Evolutionary conservation across 1,140 invertebrate species (phyloP), one percentile per base, ranked within the genome.

Genomic region (Cryptotermes secundus): DNA sequence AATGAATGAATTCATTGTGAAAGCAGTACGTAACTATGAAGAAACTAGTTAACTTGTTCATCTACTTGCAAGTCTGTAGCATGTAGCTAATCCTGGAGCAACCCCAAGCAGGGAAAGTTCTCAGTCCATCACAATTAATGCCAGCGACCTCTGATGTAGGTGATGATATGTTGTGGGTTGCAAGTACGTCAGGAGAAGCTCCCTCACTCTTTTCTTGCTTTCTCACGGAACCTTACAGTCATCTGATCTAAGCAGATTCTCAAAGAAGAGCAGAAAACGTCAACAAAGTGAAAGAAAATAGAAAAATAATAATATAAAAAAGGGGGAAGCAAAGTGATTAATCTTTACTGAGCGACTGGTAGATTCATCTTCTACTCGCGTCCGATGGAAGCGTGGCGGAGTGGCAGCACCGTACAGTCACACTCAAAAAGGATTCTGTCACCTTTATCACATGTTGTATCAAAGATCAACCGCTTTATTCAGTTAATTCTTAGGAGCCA

Each of bases 241-340:
- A 72, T 72, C 59, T n/a, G 59, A 72, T 72, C 59, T 72, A 72
- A 72, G 59, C 59, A 72, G 59, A 72, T 72, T 72, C 59, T 72
- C 4, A 72, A 26, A 72, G 59, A 72, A 72, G 59, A 72, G 26
- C 26, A 72, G 59, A 72, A 72, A 72, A 72, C 59, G 59, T 72
- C 59, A 72, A 72, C 59, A 72, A 72, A 72, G n/a, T 72, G 59
- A 72, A 72, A 72, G 59, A 72, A 72, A 72, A 72, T 72, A 72
- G 59, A 72, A 72, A 72, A 72, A 72, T 72, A 72, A 72, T 72
- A 72, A 31, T 72, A 72, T 72, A 72, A 72, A 72, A 72, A 72
- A 72, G 59, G n/a, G 59, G 59, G 59, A 72, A 72, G 59, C 59
- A 72, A 72, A 72, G 59, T 72, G 59, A 72, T 72, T 72, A 72